These are phyloP conservation scores for Octonoba sinensis DNA, from an alignment of 2,888 invertebrate genomes.

Conservation along the genomic window DNA sequence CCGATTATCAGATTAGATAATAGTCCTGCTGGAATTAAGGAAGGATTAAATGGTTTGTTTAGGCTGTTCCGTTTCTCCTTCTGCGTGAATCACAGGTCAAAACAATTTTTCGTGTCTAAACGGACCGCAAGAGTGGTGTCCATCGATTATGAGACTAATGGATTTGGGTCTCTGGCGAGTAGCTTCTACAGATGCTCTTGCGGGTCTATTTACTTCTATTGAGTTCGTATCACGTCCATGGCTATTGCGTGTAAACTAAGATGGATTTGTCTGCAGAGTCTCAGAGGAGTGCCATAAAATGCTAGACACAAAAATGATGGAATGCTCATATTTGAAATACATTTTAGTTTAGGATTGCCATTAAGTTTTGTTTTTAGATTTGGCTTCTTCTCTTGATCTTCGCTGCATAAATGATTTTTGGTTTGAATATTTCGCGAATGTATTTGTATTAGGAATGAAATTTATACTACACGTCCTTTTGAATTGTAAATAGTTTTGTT, in stretches of 20 bases:
- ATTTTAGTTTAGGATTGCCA: too few relatives aligned
- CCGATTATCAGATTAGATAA: constrained; percentile 61
- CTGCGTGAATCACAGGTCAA: constrained; percentile 18
- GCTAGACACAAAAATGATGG: not conserved
- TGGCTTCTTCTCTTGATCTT: too few relatives aligned
- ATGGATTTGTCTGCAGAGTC: not conserved
- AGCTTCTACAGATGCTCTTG: constrained; percentile 33
- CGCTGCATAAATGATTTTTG: too few relatives aligned
- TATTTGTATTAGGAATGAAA: too few relatives aligned
- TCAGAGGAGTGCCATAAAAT: not conserved
- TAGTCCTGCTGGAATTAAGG: constrained; percentile 35
- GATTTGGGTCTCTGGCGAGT: constrained; percentile 30
- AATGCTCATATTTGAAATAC: too few relatives aligned
- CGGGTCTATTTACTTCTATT: constrained; percentile 12
- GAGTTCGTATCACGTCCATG: constrained; percentile 1
- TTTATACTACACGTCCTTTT: too few relatives aligned
- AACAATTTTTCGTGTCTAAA: constrained; percentile 46
- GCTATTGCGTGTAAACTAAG: constrained; percentile 21
- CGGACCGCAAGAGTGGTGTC: constrained; percentile 41
- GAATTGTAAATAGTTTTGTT: too few relatives aligned
- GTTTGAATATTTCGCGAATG: too few relatives aligned
- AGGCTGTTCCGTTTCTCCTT: not conserved
- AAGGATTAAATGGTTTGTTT: constrained; percentile 53
- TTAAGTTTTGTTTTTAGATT: too few relatives aligned
- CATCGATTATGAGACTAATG: constrained; percentile 37